A percentile compares a stretch with the other conserved stretches of the same genome.
phyloP scores from a whole-genome alignment of 2,888 invertebrate genomes.

The Lampropteryx suffumata region DNA sequence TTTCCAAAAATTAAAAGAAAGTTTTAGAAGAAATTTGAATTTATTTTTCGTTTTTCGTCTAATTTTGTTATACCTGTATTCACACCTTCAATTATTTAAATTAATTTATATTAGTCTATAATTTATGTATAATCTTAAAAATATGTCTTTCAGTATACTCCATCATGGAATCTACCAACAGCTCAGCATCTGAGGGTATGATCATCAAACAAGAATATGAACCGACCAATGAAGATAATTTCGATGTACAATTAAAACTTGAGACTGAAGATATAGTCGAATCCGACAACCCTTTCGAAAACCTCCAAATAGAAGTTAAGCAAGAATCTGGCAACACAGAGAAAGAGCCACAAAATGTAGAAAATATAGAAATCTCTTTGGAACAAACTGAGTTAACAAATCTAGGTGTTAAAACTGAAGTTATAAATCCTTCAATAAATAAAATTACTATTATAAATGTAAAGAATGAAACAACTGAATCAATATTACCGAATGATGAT shows the following conservation, averaged over 20 bases:
- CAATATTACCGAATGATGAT: conserved; percentile 24
- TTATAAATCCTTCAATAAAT: conserved; percentile 3
- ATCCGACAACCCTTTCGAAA: conserved; percentile 38
- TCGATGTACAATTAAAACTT: conserved; percentile 33
- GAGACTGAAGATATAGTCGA: conserved; percentile 37
- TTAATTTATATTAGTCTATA: too few relatives aligned
- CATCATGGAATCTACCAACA: conserved; percentile 15
- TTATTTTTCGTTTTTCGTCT: too few relatives aligned
- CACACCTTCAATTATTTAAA: too few relatives aligned
- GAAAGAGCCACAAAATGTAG: conserved; percentile 34
- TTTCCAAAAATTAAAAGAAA: too few relatives aligned
- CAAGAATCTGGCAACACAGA: conserved; percentile 19
- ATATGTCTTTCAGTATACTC: conserved; percentile 3
- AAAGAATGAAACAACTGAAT: conserved; percentile 16
- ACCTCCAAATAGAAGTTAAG: conserved; percentile 48
- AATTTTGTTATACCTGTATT: too few relatives aligned
- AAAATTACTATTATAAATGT: conserved; percentile 20
- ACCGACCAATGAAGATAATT: conserved; percentile 22
- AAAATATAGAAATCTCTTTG: conserved; percentile 8
- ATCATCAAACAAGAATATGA: conserved; percentile 27
- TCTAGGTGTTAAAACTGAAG: conserved; percentile 5
- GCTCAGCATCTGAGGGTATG: not conserved
- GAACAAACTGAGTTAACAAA: conserved; percentile 2
- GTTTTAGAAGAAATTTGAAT: too few relatives aligned
- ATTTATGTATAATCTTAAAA: too few relatives aligned